phyloP scores from a whole-genome alignment of 2,113 vertebrate genomes.

The Sinocyclocheilus anshuiensis region DNA sequence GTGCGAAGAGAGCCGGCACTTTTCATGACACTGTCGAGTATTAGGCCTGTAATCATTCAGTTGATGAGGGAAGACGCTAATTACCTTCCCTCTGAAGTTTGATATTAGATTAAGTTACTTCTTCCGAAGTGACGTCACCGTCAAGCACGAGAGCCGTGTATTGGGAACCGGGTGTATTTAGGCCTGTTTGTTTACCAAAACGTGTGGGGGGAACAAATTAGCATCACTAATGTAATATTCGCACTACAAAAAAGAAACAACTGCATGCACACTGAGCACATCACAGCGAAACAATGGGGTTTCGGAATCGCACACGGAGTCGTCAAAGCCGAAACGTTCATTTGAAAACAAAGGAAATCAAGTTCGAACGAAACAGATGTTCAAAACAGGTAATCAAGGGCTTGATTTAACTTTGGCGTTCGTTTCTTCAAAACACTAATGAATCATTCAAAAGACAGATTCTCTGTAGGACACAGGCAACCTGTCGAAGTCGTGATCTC shows the following conservation, averaged over 20 bases:
- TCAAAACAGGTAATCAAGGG: slow-evolving; percentile 27
- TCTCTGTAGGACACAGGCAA: background rate
- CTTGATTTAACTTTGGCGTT: slow-evolving; percentile 1
- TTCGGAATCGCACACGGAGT: background rate
- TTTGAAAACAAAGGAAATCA: slow-evolving; percentile 27
- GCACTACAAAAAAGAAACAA: background rate
- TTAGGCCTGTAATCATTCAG: slow-evolving; percentile 24
- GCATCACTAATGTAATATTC: slow-evolving; percentile 40
- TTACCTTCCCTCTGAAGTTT: slow-evolving; percentile 36
- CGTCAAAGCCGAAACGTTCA: background rate
- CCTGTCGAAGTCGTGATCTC: background rate
- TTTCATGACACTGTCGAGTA: slow-evolving; percentile 43
- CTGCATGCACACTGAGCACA: slow-evolving; percentile 12
- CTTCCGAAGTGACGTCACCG: slow-evolving; percentile 11
- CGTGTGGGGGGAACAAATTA: slow-evolving; percentile 34
- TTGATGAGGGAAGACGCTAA: slow-evolving; percentile 25
- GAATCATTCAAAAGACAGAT: background rate
- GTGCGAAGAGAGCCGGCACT: slow-evolving; percentile 33
- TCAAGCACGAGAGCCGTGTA: background rate
- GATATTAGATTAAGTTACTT: slow-evolving; percentile 35
- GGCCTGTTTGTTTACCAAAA: slow-evolving; percentile 36
- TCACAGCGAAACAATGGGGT: slow-evolving; percentile 3
- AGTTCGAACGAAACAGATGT: background rate
- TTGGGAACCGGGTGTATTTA: slow-evolving; percentile 8
- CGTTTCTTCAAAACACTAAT: background rate